Conservation (phyloP, 2,113 vertebrate genomes). For the Tychaedon coryphoeus region DNA sequence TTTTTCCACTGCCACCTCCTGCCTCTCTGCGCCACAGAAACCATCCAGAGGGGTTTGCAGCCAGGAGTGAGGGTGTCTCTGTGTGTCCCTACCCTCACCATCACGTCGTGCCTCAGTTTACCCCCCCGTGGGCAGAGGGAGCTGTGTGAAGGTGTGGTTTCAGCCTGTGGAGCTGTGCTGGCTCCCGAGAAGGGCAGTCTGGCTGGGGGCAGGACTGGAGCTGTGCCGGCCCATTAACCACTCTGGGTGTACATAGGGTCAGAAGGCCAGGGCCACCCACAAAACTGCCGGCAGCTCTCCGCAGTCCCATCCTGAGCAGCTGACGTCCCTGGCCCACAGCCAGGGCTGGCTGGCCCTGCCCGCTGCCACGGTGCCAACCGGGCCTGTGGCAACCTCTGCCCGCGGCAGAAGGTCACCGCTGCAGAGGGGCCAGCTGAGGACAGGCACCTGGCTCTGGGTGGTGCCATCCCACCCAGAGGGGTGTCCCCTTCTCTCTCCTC, state of each 20-base stretch:
- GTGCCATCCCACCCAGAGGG: not conserved
- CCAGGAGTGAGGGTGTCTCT: accelerated
- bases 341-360: not conserved
- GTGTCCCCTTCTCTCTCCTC: not conserved
- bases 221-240: conserved; percentile 56
- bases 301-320: conserved; percentile 21
- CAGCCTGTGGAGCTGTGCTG: not conserved
- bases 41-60: not conserved
- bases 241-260: conserved; percentile 33
- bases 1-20: not conserved
- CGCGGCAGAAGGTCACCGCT: not conserved
- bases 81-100: accelerated
- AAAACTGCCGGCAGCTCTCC: not conserved
- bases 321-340: conserved; percentile 5
- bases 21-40: not conserved
- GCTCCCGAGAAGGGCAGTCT: not conserved
- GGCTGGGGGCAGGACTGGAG: not conserved
- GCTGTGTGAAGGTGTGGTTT: not conserved
- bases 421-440: not conserved
- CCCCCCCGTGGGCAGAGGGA: not conserved
- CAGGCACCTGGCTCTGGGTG: not conserved
- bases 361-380: accelerated
- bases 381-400: conserved; percentile 37
- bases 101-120: not conserved
- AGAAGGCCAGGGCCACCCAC: conserved; percentile 13